A percentile compares a stretch with the other conserved stretches of the same genome.
Evolutionary conservation across 2,888 invertebrate genomes (phyloP).

Genomic region (Criorhina ranunculi): DNA sequence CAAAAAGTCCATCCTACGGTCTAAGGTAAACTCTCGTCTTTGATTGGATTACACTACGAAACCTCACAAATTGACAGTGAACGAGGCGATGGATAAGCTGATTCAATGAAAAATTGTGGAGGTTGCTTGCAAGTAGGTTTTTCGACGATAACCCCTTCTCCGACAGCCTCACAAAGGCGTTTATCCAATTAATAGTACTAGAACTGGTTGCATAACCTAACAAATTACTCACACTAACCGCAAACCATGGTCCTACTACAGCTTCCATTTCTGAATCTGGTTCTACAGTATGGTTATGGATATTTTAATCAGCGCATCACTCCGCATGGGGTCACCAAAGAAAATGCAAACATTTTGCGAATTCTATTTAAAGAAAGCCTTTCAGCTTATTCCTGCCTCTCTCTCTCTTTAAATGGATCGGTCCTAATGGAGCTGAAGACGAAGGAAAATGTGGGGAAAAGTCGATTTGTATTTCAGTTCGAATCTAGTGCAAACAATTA

Average conservation of each 20-base stretch:
- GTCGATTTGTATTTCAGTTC: slow-evolving; percentile 7
- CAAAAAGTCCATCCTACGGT: slow-evolving; percentile 47
- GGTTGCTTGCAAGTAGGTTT: slow-evolving; percentile 31
- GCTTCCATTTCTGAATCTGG: neutral
- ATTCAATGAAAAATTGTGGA: slow-evolving; percentile 40
- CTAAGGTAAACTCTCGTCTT: slow-evolving; percentile 7
- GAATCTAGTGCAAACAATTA: slow-evolving; percentile 39
- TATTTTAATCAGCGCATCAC: slow-evolving; percentile 12
- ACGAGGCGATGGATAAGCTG: slow-evolving; percentile 28
- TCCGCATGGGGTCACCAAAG: slow-evolving; percentile 23
- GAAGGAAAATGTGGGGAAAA: slow-evolving; percentile 1
- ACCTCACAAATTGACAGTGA: slow-evolving; percentile 51
- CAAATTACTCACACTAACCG: slow-evolving; percentile 10
- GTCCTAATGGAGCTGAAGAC: neutral
- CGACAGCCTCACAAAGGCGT: slow-evolving; percentile 15
- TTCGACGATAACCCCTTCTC: slow-evolving; percentile 1
- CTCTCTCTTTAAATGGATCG: neutral
- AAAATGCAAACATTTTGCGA: slow-evolving; percentile 11
- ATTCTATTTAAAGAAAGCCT: slow-evolving; percentile 30
- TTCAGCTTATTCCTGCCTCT: neutral
- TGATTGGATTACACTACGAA: slow-evolving; percentile 56
- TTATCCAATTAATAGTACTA: slow-evolving; percentile 40
- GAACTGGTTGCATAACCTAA: slow-evolving; percentile 28
- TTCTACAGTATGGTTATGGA: slow-evolving; percentile 8
- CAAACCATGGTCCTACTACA: slow-evolving; percentile 9